Evolutionary conservation across 2,888 invertebrate genomes (phyloP).

Genomic region (Bellardia bayeri): DNA sequence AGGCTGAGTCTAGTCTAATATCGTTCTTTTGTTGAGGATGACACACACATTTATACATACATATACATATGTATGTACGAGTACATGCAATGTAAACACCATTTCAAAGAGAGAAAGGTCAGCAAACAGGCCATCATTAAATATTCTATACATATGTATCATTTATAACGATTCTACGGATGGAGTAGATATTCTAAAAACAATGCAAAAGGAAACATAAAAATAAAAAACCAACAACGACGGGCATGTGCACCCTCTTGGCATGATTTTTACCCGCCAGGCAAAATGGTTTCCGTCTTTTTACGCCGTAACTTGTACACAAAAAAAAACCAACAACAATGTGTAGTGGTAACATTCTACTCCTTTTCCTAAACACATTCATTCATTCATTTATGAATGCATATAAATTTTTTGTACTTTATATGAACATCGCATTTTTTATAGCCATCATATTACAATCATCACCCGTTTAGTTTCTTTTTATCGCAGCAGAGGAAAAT

Average conservation of each 20-base stretch:
- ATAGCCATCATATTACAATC: slow-evolving; percentile 71
- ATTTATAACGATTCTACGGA: slow-evolving; percentile 32
- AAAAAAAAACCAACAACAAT: slow-evolving; percentile 39
- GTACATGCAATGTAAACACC: background rate
- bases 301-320: slow-evolving; percentile 61
- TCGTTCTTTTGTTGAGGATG: slow-evolving; percentile 45
- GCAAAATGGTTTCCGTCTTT: slow-evolving; percentile 81
- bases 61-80: too few relatives aligned
- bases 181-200: slow-evolving; percentile 3
- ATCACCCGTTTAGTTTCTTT: slow-evolving; percentile 32
- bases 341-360: slow-evolving; percentile 42
- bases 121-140: slow-evolving; percentile 68
- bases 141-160: slow-evolving; percentile 57
- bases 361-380: slow-evolving; percentile 60
- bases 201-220: slow-evolving; percentile 40
- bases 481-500: background rate
- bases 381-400: background rate
- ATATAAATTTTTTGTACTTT: slow-evolving; percentile 12
- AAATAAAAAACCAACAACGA: slow-evolving; percentile 36
- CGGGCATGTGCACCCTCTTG: slow-evolving; percentile 60
- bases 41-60: background rate
- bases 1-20: slow-evolving; percentile 55
- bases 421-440: slow-evolving; percentile 76
- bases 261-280: slow-evolving; percentile 67
- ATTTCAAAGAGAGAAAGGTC: slow-evolving; percentile 61